These are phyloP conservation scores for Astreopora myriophthalma DNA, from an alignment of 64 coral and sea anemone species.

Conservation along the genomic window DNA sequence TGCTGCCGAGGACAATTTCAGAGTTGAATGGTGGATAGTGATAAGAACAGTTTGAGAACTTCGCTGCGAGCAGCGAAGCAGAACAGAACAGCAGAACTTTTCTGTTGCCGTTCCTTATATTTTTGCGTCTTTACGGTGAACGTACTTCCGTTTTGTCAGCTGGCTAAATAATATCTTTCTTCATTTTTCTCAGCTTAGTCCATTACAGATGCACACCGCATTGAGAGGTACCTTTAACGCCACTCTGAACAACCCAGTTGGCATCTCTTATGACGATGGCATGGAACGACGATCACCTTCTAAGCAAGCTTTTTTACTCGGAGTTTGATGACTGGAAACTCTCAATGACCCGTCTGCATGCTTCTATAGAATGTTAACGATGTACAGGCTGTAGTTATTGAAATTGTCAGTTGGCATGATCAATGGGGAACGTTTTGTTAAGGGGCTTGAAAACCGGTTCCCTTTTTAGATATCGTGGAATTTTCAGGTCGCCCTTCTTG, in stretches of 20 bases:
- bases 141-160: background rate
- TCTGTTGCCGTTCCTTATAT: no score
- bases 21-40: no score
- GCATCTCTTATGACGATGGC: conserved; percentile 72
- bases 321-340: conserved; percentile 25
- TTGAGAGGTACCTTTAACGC: conserved; percentile 97
- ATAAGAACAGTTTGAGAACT: no score
- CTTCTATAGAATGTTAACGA: background rate
- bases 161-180: background rate
- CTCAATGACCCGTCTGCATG: background rate
- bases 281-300: conserved; percentile 78
- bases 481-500: background rate
- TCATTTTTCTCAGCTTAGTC: conserved; percentile 67
- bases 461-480: background rate
- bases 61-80: no score
- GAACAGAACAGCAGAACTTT: no score
- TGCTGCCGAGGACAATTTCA: no score
- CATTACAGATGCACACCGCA: conserved; percentile 76
- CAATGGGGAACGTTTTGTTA: background rate
- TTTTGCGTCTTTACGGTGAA: no score
- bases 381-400: background rate
- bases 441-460: background rate
- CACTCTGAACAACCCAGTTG: conserved; percentile 87
- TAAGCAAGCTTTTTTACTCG: conserved; percentile 86
- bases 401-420: background rate